Evolutionary conservation across 2,797 vertebrate species (phyloP).

Genomic region (Falco peregrinus): DNA sequence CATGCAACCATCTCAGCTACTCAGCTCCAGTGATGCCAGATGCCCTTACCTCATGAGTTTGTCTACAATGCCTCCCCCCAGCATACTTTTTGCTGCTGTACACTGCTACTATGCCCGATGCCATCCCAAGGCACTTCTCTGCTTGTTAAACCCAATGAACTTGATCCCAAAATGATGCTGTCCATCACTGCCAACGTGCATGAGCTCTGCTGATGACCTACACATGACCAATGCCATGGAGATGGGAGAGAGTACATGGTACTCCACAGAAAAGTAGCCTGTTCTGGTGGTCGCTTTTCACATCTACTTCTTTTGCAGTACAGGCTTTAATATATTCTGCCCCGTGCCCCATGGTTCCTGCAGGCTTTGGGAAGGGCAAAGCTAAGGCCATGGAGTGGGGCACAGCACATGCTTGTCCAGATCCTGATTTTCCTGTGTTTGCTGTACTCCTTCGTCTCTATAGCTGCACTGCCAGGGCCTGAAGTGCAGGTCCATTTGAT

Average conservation of each 20-base stretch:
- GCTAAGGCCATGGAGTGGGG: background rate
- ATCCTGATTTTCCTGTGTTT: background rate
- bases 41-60: background rate
- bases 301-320: background rate
- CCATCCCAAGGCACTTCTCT: background rate
- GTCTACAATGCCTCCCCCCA: background rate
- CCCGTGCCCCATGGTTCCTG: background rate
- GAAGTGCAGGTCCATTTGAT: background rate
- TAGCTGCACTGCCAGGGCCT: background rate
- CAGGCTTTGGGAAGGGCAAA: background rate
- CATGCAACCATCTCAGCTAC: rapidly evolving
- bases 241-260: background rate
- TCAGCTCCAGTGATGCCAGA: background rate
- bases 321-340: background rate
- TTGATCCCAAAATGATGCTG: background rate
- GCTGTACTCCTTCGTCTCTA: background rate
- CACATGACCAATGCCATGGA: rapidly evolving
- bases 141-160: background rate
- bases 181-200: background rate
- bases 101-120: background rate
- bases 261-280: background rate
- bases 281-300: background rate
- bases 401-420: rapidly evolving
- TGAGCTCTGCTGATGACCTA: background rate
- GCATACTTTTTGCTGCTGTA: background rate